Base-by-base conservation (phyloP, 2,113 vertebrate genomes). In the Pipa parva region DNA sequence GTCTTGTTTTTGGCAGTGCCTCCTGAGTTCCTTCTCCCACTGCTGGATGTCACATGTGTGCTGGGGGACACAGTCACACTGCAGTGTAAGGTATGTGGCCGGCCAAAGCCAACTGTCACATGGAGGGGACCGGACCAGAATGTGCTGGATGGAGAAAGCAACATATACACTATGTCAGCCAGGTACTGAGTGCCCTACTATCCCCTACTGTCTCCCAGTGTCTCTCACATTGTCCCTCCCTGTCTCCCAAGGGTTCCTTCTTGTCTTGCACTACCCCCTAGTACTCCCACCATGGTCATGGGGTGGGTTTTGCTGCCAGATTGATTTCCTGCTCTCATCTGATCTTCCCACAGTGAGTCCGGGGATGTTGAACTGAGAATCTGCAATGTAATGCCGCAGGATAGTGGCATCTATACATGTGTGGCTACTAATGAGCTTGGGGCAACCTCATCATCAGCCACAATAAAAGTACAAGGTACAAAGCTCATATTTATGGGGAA, bases 391-490 rank as follows among this genome's bases (percentile, higher is more conserved):
- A 95, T 98, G 93, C 97, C 97, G 13, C 96, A 98, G 67, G 97
- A 99, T 74, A 98, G 96, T 0, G 97, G 97, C 3, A 98, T 99
- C 80, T 99, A 99, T 78, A 98, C 94, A 56, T 99, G 97, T 4
- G 88, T 94, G 51, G 97, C 96, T 0, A 75, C 91, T 11, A 99
- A 99, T 2, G 91, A 98, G 57, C 93, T 93, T 0, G 97, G 97
- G 39, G 85, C 91, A 0, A 76, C 92, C 1, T 95, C 95, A 0
- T 97, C 96, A 0, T 99, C 97, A 0, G 96, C 97, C 1, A 95
- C 95, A 0, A 83, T 99, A 54, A 98, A 97, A 90, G 97, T 99
- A 15, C 97, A 99, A 94, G 95, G 95, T 98, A 69, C 33, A 15
- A 13, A 2, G 28, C n/a, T n/a, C n/a, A n/a, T n/a, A n/a, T 33